Percentiles rank a stretch among this genome's conserved stretches.
Evolutionary conservation across 2,113 vertebrate species (phyloP).

Genomic region (Melanotaenia duboulayi): DNA sequence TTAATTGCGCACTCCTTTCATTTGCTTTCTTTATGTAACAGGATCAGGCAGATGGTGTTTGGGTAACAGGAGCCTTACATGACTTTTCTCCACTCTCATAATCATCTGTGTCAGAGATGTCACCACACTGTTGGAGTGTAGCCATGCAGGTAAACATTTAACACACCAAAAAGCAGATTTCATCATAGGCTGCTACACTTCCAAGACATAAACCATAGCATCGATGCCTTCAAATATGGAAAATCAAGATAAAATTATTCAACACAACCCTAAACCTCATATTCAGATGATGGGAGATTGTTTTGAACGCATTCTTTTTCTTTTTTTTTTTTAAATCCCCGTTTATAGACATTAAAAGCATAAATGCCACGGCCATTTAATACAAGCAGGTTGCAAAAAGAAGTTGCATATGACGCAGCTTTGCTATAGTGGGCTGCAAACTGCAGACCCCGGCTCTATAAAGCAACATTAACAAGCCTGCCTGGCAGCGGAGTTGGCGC

Average conservation of each 20-base stretch:
- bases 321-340: no score
- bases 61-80: slow-evolving; percentile 71
- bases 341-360: no score
- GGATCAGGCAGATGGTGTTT: slow-evolving; percentile 78
- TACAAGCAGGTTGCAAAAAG: not conserved
- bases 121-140: slow-evolving; percentile 22
- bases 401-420: slow-evolving; percentile 2
- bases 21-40: slow-evolving; percentile 75
- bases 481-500: slow-evolving; percentile 49
- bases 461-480: slow-evolving; percentile 62
- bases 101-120: slow-evolving; percentile 21
- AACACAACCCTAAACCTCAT: no score
- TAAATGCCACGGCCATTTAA: not conserved
- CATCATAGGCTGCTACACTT: slow-evolving; percentile 5
- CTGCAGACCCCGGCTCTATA: slow-evolving; percentile 56
- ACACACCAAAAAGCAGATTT: slow-evolving; percentile 11
- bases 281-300: rapidly evolving
- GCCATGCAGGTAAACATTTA: slow-evolving; percentile 28
- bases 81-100: slow-evolving; percentile 49
- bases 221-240: no score
- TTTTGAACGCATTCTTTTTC: not conserved
- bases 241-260: no score
- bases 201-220: not conserved
- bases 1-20: slow-evolving; percentile 60
- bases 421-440: slow-evolving; percentile 26